Conservation (phyloP, 1,140 invertebrate genomes). For the Drosophila dunni region DNA sequence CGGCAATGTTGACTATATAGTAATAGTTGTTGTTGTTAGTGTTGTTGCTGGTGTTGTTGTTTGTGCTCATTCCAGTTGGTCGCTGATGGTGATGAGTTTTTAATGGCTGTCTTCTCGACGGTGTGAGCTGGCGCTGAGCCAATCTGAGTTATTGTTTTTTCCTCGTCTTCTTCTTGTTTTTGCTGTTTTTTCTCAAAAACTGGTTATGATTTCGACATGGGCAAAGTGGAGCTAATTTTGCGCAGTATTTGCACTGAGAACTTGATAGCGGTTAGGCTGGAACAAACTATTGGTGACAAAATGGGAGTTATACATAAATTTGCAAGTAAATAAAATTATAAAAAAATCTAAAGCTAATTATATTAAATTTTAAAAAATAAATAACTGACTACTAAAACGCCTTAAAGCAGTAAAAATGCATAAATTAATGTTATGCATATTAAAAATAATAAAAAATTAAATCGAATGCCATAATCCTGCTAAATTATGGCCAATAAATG, state of each 20-base stretch:
- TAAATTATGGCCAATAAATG: no score
- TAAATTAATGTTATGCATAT: no score
- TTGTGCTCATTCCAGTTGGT: conserved; percentile 75
- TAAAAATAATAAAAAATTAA: no score
- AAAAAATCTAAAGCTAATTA: no score
- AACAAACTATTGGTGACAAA: background rate
- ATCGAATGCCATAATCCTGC: no score
- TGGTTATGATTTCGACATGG: conserved; percentile 46
- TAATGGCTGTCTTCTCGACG: conserved; percentile 71
- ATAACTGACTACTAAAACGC: no score
- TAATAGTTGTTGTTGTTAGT: background rate
- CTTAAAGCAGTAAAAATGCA: no score
- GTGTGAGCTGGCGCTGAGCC: conserved; percentile 51
- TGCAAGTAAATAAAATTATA: no score
- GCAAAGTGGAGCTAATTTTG: conserved; percentile 68
- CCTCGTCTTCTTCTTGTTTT: conserved; percentile 8
- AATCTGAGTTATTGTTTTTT: conserved; percentile 73
- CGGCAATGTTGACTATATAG: conserved; percentile 15
- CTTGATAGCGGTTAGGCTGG: background rate
- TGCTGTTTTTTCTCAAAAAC: conserved; percentile 24
- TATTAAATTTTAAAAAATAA: no score
- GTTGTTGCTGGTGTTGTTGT: conserved; percentile 12
- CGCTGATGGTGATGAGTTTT: conserved; percentile 74
- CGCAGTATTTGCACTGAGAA: conserved; percentile 17
- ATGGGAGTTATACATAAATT: no score